A percentile compares a stretch with the other conserved stretches of the same genome.
phyloP scores from a whole-genome alignment of 2,888 invertebrate genomes.

The Deladenus siricidicola region DNA sequence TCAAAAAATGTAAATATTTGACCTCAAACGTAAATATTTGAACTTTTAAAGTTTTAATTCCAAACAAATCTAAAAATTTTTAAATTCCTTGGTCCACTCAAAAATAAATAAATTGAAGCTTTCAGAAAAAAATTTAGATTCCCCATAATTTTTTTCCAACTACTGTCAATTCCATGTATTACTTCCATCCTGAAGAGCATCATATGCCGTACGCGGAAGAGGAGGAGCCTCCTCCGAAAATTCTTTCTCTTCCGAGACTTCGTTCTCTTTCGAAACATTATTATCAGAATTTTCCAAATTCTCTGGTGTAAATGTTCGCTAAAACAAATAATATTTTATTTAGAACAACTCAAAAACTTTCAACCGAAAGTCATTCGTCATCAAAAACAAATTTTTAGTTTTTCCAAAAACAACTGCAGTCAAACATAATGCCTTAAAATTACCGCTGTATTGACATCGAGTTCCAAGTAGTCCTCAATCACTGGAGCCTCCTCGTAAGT shows the following conservation, averaged over 20 bases:
- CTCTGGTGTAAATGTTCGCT: background rate
- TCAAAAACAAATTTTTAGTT: background rate
- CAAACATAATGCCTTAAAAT: background rate
- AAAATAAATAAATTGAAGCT: too few relatives aligned
- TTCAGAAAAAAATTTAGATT: too few relatives aligned
- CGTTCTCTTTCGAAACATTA: background rate
- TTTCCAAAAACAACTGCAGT: background rate
- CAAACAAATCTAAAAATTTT: too few relatives aligned
- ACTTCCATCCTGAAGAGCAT: constrained; percentile 11
- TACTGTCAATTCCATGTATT: too few relatives aligned
- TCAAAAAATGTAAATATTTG: background rate
- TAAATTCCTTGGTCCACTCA: too few relatives aligned
- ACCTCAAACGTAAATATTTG: background rate
- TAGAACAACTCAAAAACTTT: background rate
- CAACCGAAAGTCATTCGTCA: too few relatives aligned
- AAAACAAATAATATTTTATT: background rate
- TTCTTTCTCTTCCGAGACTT: background rate
- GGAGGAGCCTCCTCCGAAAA: too few relatives aligned
- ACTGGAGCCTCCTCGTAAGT: background rate
- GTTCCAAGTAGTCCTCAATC: background rate
- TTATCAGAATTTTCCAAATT: background rate
- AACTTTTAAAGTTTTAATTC: too few relatives aligned
- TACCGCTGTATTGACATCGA: background rate
- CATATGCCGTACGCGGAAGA: constrained; percentile 12
- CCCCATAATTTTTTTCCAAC: too few relatives aligned